Evolutionary conservation across 1,140 invertebrate genomes (phyloP), one percentile per base, ranked within the genome.

Genomic region (Drosophila nigrodunni): DNA sequence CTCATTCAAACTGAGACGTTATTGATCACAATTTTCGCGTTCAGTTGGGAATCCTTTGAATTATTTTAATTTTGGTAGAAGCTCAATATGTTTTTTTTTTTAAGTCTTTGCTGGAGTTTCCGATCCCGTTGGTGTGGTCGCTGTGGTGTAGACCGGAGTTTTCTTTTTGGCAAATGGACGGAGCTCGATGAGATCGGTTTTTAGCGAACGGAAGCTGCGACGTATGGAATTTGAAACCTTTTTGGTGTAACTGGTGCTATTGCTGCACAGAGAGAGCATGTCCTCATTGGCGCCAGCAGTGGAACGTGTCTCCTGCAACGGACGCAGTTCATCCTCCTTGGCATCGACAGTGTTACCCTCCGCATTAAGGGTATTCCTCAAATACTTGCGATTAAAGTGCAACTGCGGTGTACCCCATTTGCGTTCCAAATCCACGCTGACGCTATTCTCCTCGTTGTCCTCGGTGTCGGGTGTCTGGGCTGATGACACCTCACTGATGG

Each of bases 361-460:
- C 18, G 44, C 77, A 18, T 66, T 77, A 13, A 74, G 55, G 4
- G 77, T 68, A 37, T 82, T 85, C 0, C 78, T 73, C 59, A 92
- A 71, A 54, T 92, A 92, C 50, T 92, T 92, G n/a, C 91, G 78
- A 73, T 92, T 92, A 13, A 92, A 92, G 57, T 92, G 88, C 59
- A 92, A 47, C 39, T 91, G 91, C 7, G 91, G 91, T 10, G 91
- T 92, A 10, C 91, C 91, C 91, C 91, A 92, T 55, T 92, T 92
- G 7, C 82, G 77, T 50, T 85, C 72, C 4, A 89, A 41, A 43
- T 88, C 83, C 39, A 47, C n/a, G 11, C n/a, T 13, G 54, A 39
- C 11, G 18, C 15, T 35, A 30, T 35, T 54, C 30, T 72, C 77
- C 58, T 66, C 76, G 25, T 30, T 30, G 25, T 30, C 25, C 25